Evolutionary conservation across 1,140 invertebrate genomes (phyloP).

Genomic region (Scaptomyza hsui): DNA sequence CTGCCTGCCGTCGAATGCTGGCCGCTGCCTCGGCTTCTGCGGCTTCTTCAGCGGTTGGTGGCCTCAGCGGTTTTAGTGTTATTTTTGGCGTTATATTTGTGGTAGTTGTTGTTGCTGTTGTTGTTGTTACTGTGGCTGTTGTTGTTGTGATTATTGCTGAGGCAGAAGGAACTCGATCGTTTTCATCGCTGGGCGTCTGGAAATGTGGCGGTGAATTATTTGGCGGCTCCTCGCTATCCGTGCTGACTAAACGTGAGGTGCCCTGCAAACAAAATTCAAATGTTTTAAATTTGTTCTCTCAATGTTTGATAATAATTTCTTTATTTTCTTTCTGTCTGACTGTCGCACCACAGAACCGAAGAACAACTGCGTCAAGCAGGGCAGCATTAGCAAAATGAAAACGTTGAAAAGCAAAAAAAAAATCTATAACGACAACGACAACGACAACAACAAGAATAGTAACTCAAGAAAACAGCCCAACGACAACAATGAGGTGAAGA

Average conservation of each 20-base stretch:
- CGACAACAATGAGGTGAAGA: background rate
- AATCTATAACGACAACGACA: background rate
- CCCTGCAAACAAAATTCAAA: conserved; percentile 77
- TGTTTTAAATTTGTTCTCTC: background rate
- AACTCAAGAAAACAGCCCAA: conserved; percentile 19
- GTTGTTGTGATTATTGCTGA: conserved; percentile 26
- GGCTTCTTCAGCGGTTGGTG: conserved; percentile 33
- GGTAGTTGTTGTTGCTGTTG: background rate
- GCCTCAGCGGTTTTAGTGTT: conserved; percentile 69
- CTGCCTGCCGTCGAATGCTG: background rate
- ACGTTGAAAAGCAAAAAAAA: conserved; percentile 32
- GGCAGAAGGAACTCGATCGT: conserved; percentile 21
- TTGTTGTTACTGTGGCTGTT: background rate
- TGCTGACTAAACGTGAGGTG: conserved; percentile 87
- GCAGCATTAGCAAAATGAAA: conserved; percentile 39
- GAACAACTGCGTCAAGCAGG: conserved; percentile 41
- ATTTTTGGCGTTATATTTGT: conserved; percentile 74
- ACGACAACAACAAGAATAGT: conserved; percentile 15
- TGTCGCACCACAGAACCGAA: conserved; percentile 39
- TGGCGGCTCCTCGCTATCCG: conserved; percentile 86
- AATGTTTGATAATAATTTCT: too few relatives aligned
- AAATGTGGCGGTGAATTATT: conserved; percentile 60
- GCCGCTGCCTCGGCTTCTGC: conserved; percentile 3
- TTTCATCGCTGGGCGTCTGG: conserved; percentile 8
- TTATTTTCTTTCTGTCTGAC: conserved; percentile 39